Base-by-base conservation (phyloP, 1,140 invertebrate species). In the Lucilia sericata region DNA sequence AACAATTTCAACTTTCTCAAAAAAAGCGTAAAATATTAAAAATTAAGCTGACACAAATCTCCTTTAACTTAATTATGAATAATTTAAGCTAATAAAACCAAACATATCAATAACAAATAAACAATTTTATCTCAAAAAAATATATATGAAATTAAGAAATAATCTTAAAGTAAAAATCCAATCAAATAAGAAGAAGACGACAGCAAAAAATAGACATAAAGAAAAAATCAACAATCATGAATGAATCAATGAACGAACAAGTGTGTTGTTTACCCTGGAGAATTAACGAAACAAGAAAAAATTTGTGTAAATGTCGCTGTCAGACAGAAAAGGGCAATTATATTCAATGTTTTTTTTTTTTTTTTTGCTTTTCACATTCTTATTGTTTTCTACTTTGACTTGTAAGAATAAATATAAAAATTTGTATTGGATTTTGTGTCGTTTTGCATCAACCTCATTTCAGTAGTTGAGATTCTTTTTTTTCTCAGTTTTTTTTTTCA, bases 271-370 rank as follows among this genome's bases (percentile, higher is more conserved):
- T 70, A 13, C 60, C n/a, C 19, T 70, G 17, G 60, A 21, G 60
- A 70, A 70, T 21, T 13, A 70, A n/a, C 19, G 51, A 3, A 55
- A 55, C 51, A 55, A 60, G 10, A 60, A 14, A 70, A 21, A 70
- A 70, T 21, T 70, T 21, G 60, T 70, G 60, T 70, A n/a, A 70
- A 70, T 70, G 60, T 70, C 60, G 19, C 19, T 21, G 60, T 21
- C 19, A 70, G 60, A 70, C 60, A 70, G 60, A 70, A 70, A 70
- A 70, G 60, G 60, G 60, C 60, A 70, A 70, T 70, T 70, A 70
- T n/a, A 36, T 60, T 21, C 60, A 70, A 70, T 70, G 60, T 70
- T 70, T 70, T 60, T 14, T 60, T 60, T 60, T 60, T 60, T 60
- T 0, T 14, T 60, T 60, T 14, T n/a, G 51, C 17, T 60, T n/a